Base-by-base conservation (phyloP, 2,888 invertebrate species). In the Anorthoa munda region DNA sequence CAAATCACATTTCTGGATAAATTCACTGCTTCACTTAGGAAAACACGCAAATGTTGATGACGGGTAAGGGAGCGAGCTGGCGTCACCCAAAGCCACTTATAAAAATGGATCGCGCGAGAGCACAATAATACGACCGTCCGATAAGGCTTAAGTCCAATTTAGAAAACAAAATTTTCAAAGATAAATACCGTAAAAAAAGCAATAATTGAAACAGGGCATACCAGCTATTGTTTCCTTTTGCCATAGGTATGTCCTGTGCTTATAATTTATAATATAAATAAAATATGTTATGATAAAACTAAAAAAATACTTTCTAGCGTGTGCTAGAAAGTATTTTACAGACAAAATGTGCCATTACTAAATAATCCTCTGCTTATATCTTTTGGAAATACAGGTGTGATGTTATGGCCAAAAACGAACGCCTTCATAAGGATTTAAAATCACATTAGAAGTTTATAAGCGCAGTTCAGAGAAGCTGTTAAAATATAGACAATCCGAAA, bases 1-100 rank as follows among this genome's bases (percentile, higher is more conserved):
- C 7, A 65, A 45, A 72, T 75, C 45, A 81, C 67, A 72, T 81
- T 74, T 61, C 66, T 50, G 58, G 4, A 26, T 7, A 68, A 82
- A 66, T 45, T 64, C 21, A 72, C 59, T 64, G 21, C 31, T 58
- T 75, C 70, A 77, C 46, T 17, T 50, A 84, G 77, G 70, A 87
- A 89, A 88, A 89, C 89, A 90, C 85, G 89, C 89, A 86, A 78
- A 31, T 71, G 55, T 4, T 63, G 75, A 70, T 89, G 88, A 90
- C 90, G 90, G 75, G 39, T 26, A 82, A 88, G 84, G 82, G 59
- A 83, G 63, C 92, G 95, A 95, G 93, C 95, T 95, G 95, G 95
- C 95, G 95, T 90, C 92, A 90, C 91, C 83, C 55, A 77, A 79
- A 80, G 77, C 66, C 58, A 88, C 91, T 92, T 88, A 94, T n/a